A percentile compares a stretch with the other conserved stretches of the same genome.
phyloP scores from a whole-genome alignment of 2,888 invertebrate genomes.

The Caenorhabditis imperialis region DNA sequence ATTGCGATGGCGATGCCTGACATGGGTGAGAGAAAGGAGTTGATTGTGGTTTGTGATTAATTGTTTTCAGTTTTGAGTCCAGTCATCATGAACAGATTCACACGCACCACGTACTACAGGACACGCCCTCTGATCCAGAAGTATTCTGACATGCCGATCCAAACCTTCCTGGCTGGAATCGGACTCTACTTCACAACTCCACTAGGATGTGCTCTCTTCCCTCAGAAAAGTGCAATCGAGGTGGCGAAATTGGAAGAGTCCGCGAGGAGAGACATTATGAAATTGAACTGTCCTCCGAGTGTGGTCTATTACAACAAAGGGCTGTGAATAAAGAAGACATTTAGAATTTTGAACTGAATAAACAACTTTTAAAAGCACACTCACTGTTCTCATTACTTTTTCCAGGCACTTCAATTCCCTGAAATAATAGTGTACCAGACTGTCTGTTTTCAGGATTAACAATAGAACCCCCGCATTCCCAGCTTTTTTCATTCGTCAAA shows the following conservation, averaged over 20 bases:
- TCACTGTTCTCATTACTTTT: too few relatives aligned
- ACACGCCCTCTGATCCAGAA: conserved; percentile 40
- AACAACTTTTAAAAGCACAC: too few relatives aligned
- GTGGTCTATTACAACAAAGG: conserved; percentile 92
- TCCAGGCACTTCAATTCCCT: too few relatives aligned
- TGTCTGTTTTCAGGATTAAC: too few relatives aligned
- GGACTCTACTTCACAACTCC: conserved; percentile 93
- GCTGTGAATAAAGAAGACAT: conserved; percentile 80
- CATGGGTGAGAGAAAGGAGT: conserved; percentile 94
- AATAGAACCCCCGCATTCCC: too few relatives aligned
- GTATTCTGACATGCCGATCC: conserved; percentile 60
- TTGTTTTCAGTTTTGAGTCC: conserved; percentile 85
- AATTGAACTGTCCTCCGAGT: conserved; percentile 82
- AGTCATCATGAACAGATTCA: conserved; percentile 88
- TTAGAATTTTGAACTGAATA: too few relatives aligned
- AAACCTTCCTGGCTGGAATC: conserved; percentile 69
- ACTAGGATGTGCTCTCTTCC: conserved; percentile 93
- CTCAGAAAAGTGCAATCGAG: conserved; percentile 84
- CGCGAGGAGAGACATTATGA: conserved; percentile 82
- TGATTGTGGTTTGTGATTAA: too few relatives aligned
- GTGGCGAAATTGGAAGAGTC: conserved; percentile 84
- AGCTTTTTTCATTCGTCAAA: too few relatives aligned
- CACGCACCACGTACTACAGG: conserved; percentile 82
- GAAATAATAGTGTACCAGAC: too few relatives aligned
- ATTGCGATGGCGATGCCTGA: conserved; percentile 93